Conservation (phyloP, 2,113 vertebrate genomes). For the Apodemus speciosus region DNA sequence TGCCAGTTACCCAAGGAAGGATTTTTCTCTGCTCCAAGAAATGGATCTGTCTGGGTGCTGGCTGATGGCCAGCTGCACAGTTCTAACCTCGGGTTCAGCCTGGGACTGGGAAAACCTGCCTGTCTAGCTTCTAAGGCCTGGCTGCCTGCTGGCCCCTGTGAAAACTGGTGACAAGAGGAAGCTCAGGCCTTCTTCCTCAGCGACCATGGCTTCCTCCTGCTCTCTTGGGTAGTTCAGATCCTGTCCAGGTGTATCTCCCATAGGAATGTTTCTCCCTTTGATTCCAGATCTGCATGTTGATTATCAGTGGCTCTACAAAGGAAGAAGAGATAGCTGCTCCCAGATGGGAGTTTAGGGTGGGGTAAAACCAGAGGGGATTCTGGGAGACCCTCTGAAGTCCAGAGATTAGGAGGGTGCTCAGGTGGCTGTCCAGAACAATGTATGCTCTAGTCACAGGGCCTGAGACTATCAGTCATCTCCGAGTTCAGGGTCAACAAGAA, state of each 20-base stretch:
- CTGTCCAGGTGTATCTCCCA: background rate
- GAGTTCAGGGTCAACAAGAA: background rate
- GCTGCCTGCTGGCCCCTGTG: constrained; percentile 75
- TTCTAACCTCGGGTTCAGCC: constrained; percentile 84
- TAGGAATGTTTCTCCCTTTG: background rate
- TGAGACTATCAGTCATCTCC: background rate
- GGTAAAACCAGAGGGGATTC: background rate
- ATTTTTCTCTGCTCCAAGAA: constrained; percentile 67
- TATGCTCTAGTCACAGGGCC: background rate
- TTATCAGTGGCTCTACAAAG: background rate
- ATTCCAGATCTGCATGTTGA: background rate
- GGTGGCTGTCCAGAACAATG: background rate
- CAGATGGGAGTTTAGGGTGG: background rate
- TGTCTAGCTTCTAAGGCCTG: constrained; percentile 78
- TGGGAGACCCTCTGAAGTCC: background rate
- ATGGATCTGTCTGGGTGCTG: constrained; percentile 82
- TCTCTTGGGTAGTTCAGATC: background rate
- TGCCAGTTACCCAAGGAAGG: constrained; percentile 67
- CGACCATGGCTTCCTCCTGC: background rate
- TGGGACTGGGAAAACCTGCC: constrained; percentile 86
- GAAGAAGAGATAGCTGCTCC: background rate
- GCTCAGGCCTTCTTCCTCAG: constrained; percentile 9
- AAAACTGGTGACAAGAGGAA: constrained; percentile 66
- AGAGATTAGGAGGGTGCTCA: background rate
- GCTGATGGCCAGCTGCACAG: constrained; percentile 79